These are phyloP conservation scores for Orchestes rusci DNA, from an alignment of 2,888 invertebrate genomes.

Conservation along the genomic window DNA sequence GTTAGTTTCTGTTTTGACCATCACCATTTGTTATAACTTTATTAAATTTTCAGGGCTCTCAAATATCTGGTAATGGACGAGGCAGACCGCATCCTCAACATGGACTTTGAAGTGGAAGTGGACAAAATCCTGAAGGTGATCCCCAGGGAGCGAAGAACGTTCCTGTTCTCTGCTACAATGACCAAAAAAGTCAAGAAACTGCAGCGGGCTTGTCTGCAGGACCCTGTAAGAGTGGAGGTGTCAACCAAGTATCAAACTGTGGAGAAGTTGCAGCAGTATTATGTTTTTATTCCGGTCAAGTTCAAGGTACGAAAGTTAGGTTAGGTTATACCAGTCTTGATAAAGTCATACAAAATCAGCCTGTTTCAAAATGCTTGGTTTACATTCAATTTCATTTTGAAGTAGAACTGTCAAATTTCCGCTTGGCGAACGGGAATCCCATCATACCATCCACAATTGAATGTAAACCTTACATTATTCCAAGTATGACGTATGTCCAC, in stretches of 20 bases:
- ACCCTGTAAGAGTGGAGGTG: conserved; percentile 94
- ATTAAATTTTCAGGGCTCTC: conserved; percentile 28
- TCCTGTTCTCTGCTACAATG: conserved; percentile 98
- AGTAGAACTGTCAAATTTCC: too few relatives aligned
- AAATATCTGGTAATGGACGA: conserved; percentile 87
- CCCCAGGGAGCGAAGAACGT: conserved; percentile 85
- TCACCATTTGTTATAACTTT: too few relatives aligned
- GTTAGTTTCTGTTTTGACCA: conserved; percentile 8
- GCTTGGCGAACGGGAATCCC: too few relatives aligned
- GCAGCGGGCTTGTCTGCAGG: conserved; percentile 86
- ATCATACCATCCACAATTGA: too few relatives aligned
- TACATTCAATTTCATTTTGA: too few relatives aligned
- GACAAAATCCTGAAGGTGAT: conserved; percentile 91
- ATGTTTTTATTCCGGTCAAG: conserved; percentile 91
- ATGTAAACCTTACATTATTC: too few relatives aligned
- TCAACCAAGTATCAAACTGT: conserved; percentile 98
- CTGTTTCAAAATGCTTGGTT: too few relatives aligned
- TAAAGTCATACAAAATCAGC: too few relatives aligned
- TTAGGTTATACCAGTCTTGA: too few relatives aligned
- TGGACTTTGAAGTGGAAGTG: conserved; percentile 98
- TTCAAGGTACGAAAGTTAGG: conserved; percentile 85
- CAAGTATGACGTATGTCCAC: too few relatives aligned
- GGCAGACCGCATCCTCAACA: conserved; percentile 96
- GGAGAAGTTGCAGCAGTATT: conserved; percentile 90
- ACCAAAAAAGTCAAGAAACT: conserved; percentile 95